Evolutionary conservation across 2,113 vertebrate genomes (phyloP).

Genomic region (Conger conger): DNA sequence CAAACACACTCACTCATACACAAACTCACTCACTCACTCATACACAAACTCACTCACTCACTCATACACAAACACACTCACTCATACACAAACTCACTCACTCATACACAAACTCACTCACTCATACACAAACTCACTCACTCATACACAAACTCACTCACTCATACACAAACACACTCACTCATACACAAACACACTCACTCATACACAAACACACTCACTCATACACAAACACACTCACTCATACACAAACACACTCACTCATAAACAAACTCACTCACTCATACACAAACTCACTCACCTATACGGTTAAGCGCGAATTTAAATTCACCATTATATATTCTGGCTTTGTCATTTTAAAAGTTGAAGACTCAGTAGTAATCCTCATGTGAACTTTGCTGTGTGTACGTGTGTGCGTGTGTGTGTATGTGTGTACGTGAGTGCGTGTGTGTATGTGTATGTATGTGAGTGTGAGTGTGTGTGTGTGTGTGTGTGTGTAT

Average conservation of each 20-base stretch:
- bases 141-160: neutral
- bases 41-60: neutral
- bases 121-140: neutral
- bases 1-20: neutral
- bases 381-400: too few species aligned
- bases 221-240: neutral
- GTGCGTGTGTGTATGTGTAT: too few species aligned
- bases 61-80: neutral
- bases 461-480: too few species aligned
- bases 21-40: neutral
- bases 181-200: neutral
- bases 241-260: neutral
- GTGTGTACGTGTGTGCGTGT: too few species aligned
- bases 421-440: too few species aligned
- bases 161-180: neutral
- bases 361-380: too few species aligned
- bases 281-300: neutral
- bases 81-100: neutral
- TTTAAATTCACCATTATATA: too few species aligned
- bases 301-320: too few species aligned
- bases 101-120: neutral
- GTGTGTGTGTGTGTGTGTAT: too few species aligned
- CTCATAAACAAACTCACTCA: neutral
- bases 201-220: neutral
- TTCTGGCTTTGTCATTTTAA: too few species aligned